Percentiles rank a stretch among this genome's conserved stretches.
Conservation (phyloP, 92 coral and sea anemone species). For the Palythoa caribaeorum region DNA sequence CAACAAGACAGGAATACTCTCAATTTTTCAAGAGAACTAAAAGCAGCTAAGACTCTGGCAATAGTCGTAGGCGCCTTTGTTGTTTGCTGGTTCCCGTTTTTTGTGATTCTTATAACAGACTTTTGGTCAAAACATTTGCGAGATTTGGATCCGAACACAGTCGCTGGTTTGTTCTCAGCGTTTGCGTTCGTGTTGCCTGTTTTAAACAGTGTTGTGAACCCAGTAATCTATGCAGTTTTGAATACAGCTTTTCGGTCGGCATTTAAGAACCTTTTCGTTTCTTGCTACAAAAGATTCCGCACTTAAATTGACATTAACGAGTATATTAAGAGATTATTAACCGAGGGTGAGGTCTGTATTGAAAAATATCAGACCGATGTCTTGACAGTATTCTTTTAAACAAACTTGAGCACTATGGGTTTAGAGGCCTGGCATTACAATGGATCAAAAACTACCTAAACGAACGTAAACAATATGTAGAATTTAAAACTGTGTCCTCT, state of each 20-base stretch:
- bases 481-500: too few species aligned
- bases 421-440: too few species aligned
- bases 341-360: too few species aligned
- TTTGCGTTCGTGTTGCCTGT: background rate
- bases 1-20: slow-evolving; percentile 54
- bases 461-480: too few species aligned
- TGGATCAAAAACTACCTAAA: too few species aligned
- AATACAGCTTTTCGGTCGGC: slow-evolving; percentile 21
- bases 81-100: slow-evolving; percentile 92
- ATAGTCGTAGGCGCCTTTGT: slow-evolving; percentile 91
- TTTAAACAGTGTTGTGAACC: slow-evolving; percentile 26
- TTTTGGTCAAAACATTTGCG: slow-evolving; percentile 60
- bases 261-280: slow-evolving; percentile 9
- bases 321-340: too few species aligned
- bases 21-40: slow-evolving; percentile 81
- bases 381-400: too few species aligned
- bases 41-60: slow-evolving; percentile 95
- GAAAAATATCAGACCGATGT: too few species aligned
- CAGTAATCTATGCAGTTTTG: slow-evolving; percentile 4
- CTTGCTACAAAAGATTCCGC: background rate
- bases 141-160: background rate
- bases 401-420: too few species aligned
- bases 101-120: slow-evolving; percentile 55
- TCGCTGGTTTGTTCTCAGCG: slow-evolving; percentile 6
- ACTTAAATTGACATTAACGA: too few species aligned